These are phyloP conservation scores for Deladenus siricidicola DNA, from an alignment of 2,888 invertebrate species.

Conservation along the genomic window DNA sequence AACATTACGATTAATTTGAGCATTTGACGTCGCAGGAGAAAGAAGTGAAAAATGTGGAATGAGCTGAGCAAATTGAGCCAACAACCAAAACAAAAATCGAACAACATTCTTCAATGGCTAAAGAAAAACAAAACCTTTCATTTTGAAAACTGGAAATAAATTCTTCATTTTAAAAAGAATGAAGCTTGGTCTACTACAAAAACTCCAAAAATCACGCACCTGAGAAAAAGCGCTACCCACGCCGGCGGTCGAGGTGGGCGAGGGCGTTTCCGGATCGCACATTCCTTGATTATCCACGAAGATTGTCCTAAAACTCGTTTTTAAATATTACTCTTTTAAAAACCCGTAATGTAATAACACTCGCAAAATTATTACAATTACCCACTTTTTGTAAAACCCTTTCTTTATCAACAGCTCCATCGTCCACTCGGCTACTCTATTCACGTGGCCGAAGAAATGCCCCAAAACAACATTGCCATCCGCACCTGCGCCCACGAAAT, in stretches of 20 bases:
- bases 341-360: no score
- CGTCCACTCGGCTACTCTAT: constrained; percentile 47
- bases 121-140: not conserved
- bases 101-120: constrained; percentile 10
- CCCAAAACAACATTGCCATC: constrained; percentile 26
- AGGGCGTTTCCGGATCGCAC: constrained; percentile 32
- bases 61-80: constrained; percentile 5
- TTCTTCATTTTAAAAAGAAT: no score
- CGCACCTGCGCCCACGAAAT: not conserved
- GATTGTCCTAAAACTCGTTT: constrained; percentile 26
- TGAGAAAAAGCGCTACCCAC: constrained; percentile 5
- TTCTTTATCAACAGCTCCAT: constrained; percentile 46
- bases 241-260: constrained; percentile 19
- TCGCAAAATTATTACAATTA: no score
- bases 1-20: not conserved
- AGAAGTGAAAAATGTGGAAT: constrained; percentile 3
- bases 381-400: constrained; percentile 42
- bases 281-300: constrained; percentile 47
- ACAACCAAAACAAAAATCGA: constrained; percentile 14
- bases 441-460: constrained; percentile 45
- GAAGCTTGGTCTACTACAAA: no score
- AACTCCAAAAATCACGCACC: no score
- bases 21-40: not conserved
- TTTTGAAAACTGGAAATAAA: not conserved
- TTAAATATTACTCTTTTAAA: no score